phyloP scores from a whole-genome alignment of 2,888 invertebrate genomes.

The Agrotis clavis region DNA sequence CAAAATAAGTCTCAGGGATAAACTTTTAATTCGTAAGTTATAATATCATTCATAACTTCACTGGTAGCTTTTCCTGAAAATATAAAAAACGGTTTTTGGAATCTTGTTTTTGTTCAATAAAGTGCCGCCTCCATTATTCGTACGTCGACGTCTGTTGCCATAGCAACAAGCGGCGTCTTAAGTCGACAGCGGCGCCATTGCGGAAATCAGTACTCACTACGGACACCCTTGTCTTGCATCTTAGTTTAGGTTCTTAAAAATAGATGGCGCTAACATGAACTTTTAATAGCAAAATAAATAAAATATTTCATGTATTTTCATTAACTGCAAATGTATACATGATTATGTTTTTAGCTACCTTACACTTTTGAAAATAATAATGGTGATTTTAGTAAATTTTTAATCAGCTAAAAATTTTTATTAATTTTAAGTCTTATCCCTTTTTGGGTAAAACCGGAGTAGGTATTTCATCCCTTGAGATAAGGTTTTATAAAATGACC shows the following conservation, averaged over 20 bases:
- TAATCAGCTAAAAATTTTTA: constrained; percentile 17
- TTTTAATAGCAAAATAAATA: background rate
- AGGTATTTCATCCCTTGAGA: constrained; percentile 15
- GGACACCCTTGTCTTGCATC: constrained; percentile 22
- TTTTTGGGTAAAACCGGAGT: constrained; percentile 17
- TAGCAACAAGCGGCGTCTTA: constrained; percentile 41
- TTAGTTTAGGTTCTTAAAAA: constrained; percentile 29
- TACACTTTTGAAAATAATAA: background rate
- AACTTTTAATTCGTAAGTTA: no score
- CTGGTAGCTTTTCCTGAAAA: no score
- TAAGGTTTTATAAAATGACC: constrained; percentile 2
- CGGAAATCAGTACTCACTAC: constrained; percentile 51
- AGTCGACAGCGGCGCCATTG: constrained; percentile 51
- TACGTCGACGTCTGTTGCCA: constrained; percentile 41
- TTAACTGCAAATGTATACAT: no score
- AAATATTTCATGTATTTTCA: no score
- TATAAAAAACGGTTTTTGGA: background rate
- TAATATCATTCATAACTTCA: background rate
- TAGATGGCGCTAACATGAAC: constrained; percentile 56
- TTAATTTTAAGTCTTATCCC: background rate
- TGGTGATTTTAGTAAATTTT: background rate
- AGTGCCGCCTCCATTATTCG: constrained; percentile 23
- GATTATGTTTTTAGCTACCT: no score
- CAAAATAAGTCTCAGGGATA: no score
- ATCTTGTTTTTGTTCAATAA: background rate